phyloP scores from a whole-genome alignment of 2,113 vertebrate species.

The Psilopsiagon aymara region DNA sequence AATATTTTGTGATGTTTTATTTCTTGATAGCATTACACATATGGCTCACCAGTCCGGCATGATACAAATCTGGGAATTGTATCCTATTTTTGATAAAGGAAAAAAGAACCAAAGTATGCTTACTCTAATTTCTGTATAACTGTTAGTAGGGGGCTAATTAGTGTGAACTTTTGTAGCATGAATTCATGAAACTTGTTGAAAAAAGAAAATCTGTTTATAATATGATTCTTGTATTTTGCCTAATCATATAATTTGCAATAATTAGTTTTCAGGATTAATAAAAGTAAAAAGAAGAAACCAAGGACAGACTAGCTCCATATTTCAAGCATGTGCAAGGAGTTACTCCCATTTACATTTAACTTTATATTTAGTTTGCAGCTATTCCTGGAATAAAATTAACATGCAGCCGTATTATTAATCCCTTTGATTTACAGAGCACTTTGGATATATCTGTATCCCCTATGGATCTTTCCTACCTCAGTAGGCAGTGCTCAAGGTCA shows the following conservation, averaged over 20 bases:
- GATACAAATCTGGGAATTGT: background rate
- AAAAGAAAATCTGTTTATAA: conserved; percentile 7
- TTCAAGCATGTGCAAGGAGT: background rate
- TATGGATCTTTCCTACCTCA: background rate
- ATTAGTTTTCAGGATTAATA: conserved; percentile 38
- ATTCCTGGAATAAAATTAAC: background rate
- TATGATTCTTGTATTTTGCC: conserved; percentile 27
- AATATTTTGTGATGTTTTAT: conserved; percentile 18
- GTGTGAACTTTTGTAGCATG: background rate
- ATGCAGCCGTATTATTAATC: background rate
- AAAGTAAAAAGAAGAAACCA: background rate
- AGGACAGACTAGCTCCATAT: background rate
- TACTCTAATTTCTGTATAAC: background rate
- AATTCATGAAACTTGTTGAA: background rate
- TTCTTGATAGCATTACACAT: background rate
- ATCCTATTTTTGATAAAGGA: background rate
- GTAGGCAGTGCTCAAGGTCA: background rate
- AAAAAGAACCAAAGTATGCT: background rate
- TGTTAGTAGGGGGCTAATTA: conserved; percentile 17
- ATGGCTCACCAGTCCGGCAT: background rate
- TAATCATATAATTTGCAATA: conserved; percentile 30
- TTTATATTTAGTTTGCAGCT: background rate
- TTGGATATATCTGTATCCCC: background rate
- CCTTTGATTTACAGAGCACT: background rate
- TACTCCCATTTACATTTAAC: background rate